Evolutionary conservation across 2,113 vertebrate species (phyloP), one percentile per base, ranked within the genome.

Genomic region (Rhombomys opimus): DNA sequence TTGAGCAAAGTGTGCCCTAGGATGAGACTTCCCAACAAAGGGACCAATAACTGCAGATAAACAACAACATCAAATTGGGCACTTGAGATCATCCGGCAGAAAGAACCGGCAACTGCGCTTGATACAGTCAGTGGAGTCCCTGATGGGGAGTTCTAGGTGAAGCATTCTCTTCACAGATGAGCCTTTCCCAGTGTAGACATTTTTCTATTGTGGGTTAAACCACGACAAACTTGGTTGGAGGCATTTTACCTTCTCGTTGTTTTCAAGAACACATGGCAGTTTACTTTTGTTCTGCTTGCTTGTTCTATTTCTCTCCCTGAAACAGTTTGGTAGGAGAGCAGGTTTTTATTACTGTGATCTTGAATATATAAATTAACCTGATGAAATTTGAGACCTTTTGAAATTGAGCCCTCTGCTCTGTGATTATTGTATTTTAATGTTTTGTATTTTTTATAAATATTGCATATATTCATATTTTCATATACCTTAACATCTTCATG

Each of bases 331-430:
- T 46, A 46, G 41, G 41, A 46, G 54, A 59, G 65, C 63, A 13
- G 14, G 86, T 61, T 89, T 75, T 91, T 82, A 86, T 52, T 87
- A 32, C 76, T n/a, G 11, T 54, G 11, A 13, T 23, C 78, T 59
- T 93, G n/a, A 96, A 13, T 70, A 86, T 86, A 76, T 25, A 80
- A 46, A 86, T 93, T 89, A 87, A 75, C 23, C 70, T 72, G 5
- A 7, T 81, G 12, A 91, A 18, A 72, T 70, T 30, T 94, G 20
- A 14, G 57, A 65, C 9, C 32, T 89, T 86, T 52, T 93, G 18
- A 89, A 95, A 30, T 81, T 50, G 63, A 88, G 3, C 46, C 27
- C 9, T 80, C 50, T 30, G 76, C 38, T 75, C 7, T 23, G 85
- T 81, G 65, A 90, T 89, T 2, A 84, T 85, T 41, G 1, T 80